phyloP scores from a whole-genome alignment of 1,140 invertebrate species.

The Diprion similis region DNA sequence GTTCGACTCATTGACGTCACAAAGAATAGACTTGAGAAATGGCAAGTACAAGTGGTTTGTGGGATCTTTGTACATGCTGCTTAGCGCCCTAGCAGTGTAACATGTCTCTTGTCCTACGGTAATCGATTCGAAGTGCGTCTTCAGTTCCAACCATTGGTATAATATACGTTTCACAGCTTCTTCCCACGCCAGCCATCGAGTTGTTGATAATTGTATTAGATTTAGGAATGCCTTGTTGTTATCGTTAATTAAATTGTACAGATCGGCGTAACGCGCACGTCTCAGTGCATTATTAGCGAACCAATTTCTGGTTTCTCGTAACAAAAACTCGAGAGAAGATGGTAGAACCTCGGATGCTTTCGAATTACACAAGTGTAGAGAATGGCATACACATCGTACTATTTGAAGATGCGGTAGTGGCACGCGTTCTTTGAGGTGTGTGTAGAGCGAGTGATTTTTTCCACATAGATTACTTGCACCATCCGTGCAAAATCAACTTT shows the following conservation, averaged over 20 bases:
- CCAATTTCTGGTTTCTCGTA: conserved; percentile 35
- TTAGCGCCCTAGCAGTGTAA: conserved; percentile 20
- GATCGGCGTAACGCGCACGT: conserved; percentile 27
- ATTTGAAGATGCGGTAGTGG: conserved; percentile 27
- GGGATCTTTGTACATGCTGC: conserved; percentile 23
- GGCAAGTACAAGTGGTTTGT: conserved; percentile 22
- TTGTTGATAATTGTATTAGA: conserved; percentile 21
- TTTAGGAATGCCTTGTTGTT: conserved; percentile 17
- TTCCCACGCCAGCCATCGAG: conserved; percentile 24
- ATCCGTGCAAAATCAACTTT: background rate
- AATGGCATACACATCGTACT: conserved; percentile 33
- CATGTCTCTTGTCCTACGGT: conserved; percentile 19
- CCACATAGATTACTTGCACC: conserved; percentile 25
- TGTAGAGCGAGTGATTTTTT: conserved; percentile 30
- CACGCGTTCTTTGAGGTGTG: conserved; percentile 26
- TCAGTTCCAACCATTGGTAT: conserved; percentile 26
- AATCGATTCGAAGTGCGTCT: conserved; percentile 23
- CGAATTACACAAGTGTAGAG: conserved; percentile 29
- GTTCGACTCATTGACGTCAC: conserved; percentile 21
- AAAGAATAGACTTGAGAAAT: conserved; percentile 20
- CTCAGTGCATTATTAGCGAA: conserved; percentile 29
- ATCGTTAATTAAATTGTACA: conserved; percentile 30
- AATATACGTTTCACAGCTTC: conserved; percentile 18
- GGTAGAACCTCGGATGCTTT: conserved; percentile 34
- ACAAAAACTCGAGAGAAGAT: conserved; percentile 33